Base-by-base conservation (phyloP, 2,113 vertebrate genomes). In the Clarias macrocephalus region DNA sequence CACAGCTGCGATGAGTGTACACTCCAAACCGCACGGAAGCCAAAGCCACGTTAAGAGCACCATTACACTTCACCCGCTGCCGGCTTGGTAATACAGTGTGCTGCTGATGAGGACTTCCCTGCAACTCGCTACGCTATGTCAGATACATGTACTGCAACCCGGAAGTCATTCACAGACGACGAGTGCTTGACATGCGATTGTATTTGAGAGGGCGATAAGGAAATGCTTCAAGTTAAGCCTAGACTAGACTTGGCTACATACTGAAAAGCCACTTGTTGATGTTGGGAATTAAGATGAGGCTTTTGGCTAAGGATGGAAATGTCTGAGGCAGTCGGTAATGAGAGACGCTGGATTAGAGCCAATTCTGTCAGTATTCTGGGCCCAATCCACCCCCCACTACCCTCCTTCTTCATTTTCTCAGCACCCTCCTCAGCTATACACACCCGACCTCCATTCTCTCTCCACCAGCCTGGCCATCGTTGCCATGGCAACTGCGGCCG, bases 401-500 rank as follows among this genome's bases (percentile, higher is more conserved):
- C 84, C 76, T 52, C 81, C 87, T 84, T 37, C 68, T 57, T 86
- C 87, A 90, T 89, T 90, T 83, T 87, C 88, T 81, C 89, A 88
- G 80, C 83, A 80, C 83, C 60, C 68, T 83, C 91, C 90, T 76
- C 28, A 89, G 37, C 73, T 65, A 79, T 80, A 70, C 65, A 77
- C 88, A 86, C 86, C 89, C 93, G 94, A 90, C 90, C 95, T 95
- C 95, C 91, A 88, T 96, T 95, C 95, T 94, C 93, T 92, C 90
- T 94, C 91, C 89, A 92, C 93, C 92, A 85, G 72, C 93, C 94
- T 23, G 54, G 52, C 76, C 91, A 96, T 95, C 96, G 57, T 75
- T 75, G 93, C 96, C 95, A 97, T 95, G 95, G 96, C 95, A 96
- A 97, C 95, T 91, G 91, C 93, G 92, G 91, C 93, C 92, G 87